Conservation (phyloP, 2,113 vertebrate genomes). For the Phrynosoma platyrhinos region DNA sequence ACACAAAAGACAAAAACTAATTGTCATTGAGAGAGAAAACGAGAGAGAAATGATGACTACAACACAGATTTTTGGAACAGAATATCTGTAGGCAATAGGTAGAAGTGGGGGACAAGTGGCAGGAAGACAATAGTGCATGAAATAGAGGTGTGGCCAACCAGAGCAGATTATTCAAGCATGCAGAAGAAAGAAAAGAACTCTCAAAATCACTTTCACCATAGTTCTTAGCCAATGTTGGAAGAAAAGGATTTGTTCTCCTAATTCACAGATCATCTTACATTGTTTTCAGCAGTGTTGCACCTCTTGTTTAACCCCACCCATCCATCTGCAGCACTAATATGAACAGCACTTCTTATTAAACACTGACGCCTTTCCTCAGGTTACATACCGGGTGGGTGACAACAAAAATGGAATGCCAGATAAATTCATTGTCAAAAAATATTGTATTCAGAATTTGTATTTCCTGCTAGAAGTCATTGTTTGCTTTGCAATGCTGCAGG, state of each 20-base stretch:
- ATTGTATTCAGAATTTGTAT: background rate
- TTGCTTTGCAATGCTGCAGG: slow-evolving; percentile 13
- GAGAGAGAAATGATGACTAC: background rate
- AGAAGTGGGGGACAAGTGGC: background rate
- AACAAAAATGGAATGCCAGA: slow-evolving; percentile 26
- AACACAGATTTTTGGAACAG: slow-evolving; percentile 21
- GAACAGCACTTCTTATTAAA: slow-evolving; percentile 45
- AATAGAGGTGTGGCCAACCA: slow-evolving; percentile 28
- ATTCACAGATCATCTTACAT: slow-evolving; percentile 47
- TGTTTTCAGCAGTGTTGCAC: slow-evolving; percentile 45
- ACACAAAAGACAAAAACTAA: slow-evolving; percentile 36
- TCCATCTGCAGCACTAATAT: slow-evolving; percentile 54
- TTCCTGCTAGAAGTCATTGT: slow-evolving; percentile 18
- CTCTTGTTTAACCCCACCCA: slow-evolving; percentile 37
- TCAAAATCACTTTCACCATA: slow-evolving; percentile 20
- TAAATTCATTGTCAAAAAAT: slow-evolving; percentile 48
- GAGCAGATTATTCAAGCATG: slow-evolving; percentile 13
- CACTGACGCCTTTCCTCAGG: slow-evolving; percentile 40
- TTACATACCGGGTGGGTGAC: slow-evolving; percentile 14
- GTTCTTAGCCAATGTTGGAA: slow-evolving; percentile 33
- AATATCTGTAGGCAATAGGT: background rate
- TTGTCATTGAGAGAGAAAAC: slow-evolving; percentile 41
- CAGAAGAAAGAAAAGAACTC: background rate
- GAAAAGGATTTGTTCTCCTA: slow-evolving; percentile 46
- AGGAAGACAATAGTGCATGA: slow-evolving; percentile 19